A percentile compares a stretch with the other conserved stretches of the same genome.
Conservation (phyloP, 1,140 invertebrate genomes). For the Papilio xuthus region DNA sequence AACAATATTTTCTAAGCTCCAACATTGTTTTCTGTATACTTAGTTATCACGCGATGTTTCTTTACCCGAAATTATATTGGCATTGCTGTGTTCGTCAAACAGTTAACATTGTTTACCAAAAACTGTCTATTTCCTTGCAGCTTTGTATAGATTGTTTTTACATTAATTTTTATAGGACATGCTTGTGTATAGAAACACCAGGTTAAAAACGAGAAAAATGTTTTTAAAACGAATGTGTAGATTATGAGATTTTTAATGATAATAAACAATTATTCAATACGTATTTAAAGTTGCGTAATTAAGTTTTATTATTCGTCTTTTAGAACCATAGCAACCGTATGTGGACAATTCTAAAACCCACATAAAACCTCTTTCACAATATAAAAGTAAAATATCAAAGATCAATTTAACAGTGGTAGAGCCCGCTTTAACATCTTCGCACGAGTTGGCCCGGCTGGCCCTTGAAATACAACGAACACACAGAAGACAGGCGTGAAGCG, state of each 20-base stretch:
- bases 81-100: constrained; percentile 9
- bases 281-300: not conserved
- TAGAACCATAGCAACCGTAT: no score
- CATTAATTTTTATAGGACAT: not conserved
- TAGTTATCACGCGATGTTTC: constrained; percentile 22
- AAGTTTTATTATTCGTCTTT: not conserved
- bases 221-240: no score
- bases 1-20: not conserved
- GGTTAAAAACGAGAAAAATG: no score
- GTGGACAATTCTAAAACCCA: no score
- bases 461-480: no score
- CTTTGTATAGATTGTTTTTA: not conserved
- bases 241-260: no score
- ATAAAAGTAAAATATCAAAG: no score
- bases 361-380: no score
- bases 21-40: constrained; percentile 22
- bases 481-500: no score
- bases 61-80: constrained; percentile 10
- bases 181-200: not conserved
- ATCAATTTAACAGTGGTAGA: no score
- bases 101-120: not conserved
- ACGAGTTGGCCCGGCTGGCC: no score
- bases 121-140: not conserved
- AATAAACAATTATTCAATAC: not conserved
- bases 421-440: no score